phyloP scores from a whole-genome alignment of 2,888 invertebrate species.

The Sepiola atlantica region DNA sequence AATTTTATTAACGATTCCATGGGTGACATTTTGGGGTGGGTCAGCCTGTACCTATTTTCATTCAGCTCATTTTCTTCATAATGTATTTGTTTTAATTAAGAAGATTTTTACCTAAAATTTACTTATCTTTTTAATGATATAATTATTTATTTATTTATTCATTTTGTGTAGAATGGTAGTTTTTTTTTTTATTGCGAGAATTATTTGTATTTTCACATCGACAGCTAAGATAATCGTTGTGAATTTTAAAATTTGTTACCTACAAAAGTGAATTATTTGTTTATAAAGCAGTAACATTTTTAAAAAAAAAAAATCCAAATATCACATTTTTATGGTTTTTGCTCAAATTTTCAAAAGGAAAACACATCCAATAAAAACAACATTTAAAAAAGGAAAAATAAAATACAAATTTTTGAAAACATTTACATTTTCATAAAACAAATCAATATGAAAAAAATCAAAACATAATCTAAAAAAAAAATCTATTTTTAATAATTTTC shows the following conservation, averaged over 20 bases:
- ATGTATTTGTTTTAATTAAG: background rate
- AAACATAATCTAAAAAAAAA: background rate
- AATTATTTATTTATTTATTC: background rate
- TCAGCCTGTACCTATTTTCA: background rate
- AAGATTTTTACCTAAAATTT: background rate
- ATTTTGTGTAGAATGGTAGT: background rate
- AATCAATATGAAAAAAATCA: background rate
- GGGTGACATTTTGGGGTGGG: no score
- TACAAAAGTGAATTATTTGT: background rate
- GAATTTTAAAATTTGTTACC: background rate
- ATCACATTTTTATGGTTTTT: background rate
- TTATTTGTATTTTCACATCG: background rate
- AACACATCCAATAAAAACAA: background rate
- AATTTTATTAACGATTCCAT: no score
- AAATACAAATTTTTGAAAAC: background rate
- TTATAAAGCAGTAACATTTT: background rate
- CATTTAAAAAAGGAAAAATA: background rate
- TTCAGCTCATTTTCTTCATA: background rate
- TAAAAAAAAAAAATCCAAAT: background rate
- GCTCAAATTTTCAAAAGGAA: background rate
- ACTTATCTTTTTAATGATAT: background rate
- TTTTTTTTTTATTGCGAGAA: background rate
- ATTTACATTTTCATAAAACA: background rate
- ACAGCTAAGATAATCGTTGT: background rate
- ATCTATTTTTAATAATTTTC: no score